Conservation (phyloP, 2,888 invertebrate genomes). For the Malachius bipustulatus region DNA sequence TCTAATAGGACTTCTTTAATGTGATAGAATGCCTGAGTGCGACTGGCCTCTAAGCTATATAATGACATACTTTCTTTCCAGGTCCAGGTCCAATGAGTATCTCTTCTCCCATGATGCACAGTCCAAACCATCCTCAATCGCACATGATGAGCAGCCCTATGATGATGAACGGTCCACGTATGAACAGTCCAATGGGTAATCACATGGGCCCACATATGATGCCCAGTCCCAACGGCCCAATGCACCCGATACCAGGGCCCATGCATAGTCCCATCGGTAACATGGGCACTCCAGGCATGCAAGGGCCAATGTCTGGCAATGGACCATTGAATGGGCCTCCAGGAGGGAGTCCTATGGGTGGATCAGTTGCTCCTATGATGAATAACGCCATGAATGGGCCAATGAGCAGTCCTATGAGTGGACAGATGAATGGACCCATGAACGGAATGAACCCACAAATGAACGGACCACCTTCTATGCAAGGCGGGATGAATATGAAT, state of each 20-base stretch:
- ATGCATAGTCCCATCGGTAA: slow-evolving; percentile 54
- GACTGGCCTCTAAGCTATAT: too few relatives aligned
- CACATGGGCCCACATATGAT: slow-evolving; percentile 41
- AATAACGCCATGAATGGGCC: slow-evolving; percentile 25
- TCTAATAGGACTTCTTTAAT: too few relatives aligned
- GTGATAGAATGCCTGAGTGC: too few relatives aligned
- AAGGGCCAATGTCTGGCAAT: slow-evolving; percentile 35
- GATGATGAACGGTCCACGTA: slow-evolving; percentile 39
- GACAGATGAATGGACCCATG: slow-evolving; percentile 27
- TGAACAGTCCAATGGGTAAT: slow-evolving; percentile 33
- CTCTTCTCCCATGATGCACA: slow-evolving; percentile 37
- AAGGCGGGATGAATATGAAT: slow-evolving; percentile 22
- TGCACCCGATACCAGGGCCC: slow-evolving; percentile 37
- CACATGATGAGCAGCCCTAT: slow-evolving; percentile 33
- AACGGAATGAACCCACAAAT: slow-evolving; percentile 24
- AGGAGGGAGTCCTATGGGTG: slow-evolving; percentile 50
- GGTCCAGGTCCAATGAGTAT: slow-evolving; percentile 24
- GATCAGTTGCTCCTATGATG: too few relatives aligned
- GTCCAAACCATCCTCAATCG: slow-evolving; percentile 35
- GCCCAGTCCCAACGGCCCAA: slow-evolving; percentile 51
- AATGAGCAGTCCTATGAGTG: slow-evolving; percentile 36
- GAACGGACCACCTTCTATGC: slow-evolving; percentile 25
- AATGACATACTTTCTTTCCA: slow-evolving; percentile 11
- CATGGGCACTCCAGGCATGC: slow-evolving; percentile 42
- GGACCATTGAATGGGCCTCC: slow-evolving; percentile 63